phyloP scores from a whole-genome alignment of 2,888 invertebrate genomes.

The Danaus chrysippus region DNA sequence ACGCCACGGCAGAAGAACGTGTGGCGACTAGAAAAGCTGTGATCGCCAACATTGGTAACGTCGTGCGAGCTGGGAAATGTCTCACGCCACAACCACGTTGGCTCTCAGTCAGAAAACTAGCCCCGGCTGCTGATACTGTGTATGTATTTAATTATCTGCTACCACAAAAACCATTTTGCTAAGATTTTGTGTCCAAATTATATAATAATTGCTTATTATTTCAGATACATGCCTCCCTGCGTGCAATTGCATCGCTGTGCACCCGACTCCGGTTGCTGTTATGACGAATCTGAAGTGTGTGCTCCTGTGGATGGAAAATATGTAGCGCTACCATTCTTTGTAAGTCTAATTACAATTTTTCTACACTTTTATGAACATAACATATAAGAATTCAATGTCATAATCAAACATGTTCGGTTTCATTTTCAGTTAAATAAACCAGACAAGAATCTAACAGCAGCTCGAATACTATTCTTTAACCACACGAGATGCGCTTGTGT shows the following conservation, averaged over 20 bases:
- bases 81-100: conserved; percentile 86
- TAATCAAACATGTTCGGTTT: background rate
- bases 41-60: conserved; percentile 45
- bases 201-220: conserved; percentile 13
- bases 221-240: conserved; percentile 88
- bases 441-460: conserved; percentile 49
- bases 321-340: conserved; percentile 88
- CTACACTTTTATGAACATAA: background rate
- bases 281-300: conserved; percentile 84
- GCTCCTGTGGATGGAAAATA: conserved; percentile 85
- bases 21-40: conserved; percentile 43
- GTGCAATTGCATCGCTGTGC: conserved; percentile 92
- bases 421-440: conserved; percentile 58
- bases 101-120: conserved; percentile 85
- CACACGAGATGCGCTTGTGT: conserved; percentile 69
- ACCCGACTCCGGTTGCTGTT: conserved; percentile 93
- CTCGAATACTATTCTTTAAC: conserved; percentile 65
- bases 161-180: background rate
- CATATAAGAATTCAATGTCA: too few species aligned
- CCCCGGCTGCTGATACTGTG: conserved; percentile 84
- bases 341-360: conserved; percentile 73
- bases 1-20: conserved; percentile 44
- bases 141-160: conserved; percentile 37
- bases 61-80: conserved; percentile 79
- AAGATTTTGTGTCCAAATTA: conserved; percentile 1